Evolutionary conservation across 1,140 invertebrate species (phyloP), one percentile per base, ranked within the genome.

Genomic region (Calliphora vicina): DNA sequence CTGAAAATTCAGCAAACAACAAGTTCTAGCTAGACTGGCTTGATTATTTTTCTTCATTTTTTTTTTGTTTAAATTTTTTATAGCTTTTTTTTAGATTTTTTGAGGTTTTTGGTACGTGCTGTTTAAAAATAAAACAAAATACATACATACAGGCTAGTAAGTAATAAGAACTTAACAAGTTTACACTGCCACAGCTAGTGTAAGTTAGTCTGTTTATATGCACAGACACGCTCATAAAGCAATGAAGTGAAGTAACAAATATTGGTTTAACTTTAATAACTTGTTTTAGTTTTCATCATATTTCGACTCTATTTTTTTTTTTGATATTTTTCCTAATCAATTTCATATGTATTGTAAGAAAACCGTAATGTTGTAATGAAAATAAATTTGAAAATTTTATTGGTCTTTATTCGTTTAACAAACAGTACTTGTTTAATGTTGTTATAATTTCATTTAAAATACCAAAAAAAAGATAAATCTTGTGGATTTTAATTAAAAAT

Each of bases 71-170:
- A 76, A 13, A 57, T 35, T 76, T 74, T 76, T n/a, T n/a, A n/a
- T n/a, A 17, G 74, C 23, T 43, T 78, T 43, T 43, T 76, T 43
- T 43, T 45, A 42, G 74, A 43, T 43, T 78, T 78, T 78, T 78
- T 78, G 74, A 78, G 74, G 74, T 78, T 78, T 78, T 78, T 78
- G 74, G 74, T 78, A 78, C 74, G 74, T 78, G 74, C 74, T 78
- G 35, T 23, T 78, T 43, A 29, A 74, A 74, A 74, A 27, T 29
- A 74, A 50, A 13, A 35, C 72, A 74, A 74, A 42, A 74, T n/a
- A n/a, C n/a, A n/a, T n/a, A n/a, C n/a, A n/a, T n/a, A n/a, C n/a
- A n/a, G n/a, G n/a, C n/a, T n/a, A n/a, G n/a, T n/a, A n/a, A n/a
- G n/a, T n/a, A n/a, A n/a, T 20, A 78, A 78, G n/a, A 43, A 20